phyloP scores from a whole-genome alignment of 2,888 invertebrate genomes.

The Oligia strigilis region DNA sequence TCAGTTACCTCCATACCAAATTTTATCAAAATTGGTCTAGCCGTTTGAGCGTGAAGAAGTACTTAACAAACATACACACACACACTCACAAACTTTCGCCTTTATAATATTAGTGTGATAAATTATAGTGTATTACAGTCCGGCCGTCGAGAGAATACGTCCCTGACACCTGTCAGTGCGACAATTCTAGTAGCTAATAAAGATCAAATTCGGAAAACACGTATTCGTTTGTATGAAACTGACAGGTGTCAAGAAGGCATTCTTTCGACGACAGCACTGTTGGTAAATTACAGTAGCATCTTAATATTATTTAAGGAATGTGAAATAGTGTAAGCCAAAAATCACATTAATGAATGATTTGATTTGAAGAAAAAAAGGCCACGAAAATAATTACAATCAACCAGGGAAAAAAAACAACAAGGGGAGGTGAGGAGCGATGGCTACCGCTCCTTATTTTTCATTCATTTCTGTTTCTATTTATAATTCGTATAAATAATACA shows the following conservation, averaged over 20 bases:
- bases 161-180: no score
- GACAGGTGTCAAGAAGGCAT: neutral
- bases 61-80: no score
- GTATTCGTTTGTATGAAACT: no score
- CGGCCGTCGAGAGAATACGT: no score
- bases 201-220: no score
- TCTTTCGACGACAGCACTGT: neutral
- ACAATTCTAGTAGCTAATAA: no score
- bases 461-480: neutral
- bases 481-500: neutral
- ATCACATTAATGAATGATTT: neutral
- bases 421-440: neutral
- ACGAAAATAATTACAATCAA: neutral
- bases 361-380: no score
- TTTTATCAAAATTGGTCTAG: no score
- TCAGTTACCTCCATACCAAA: no score
- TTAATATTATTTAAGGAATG: neutral
- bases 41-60: no score
- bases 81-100: no score
- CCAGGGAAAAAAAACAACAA: no score
- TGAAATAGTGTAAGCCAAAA: neutral
- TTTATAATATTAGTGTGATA: neutral
- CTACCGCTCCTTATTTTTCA: neutral
- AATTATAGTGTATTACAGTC: neutral
- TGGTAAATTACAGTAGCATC: neutral